phyloP scores from a whole-genome alignment of 1,140 invertebrate genomes.

The Hirudo medicinalis region DNA sequence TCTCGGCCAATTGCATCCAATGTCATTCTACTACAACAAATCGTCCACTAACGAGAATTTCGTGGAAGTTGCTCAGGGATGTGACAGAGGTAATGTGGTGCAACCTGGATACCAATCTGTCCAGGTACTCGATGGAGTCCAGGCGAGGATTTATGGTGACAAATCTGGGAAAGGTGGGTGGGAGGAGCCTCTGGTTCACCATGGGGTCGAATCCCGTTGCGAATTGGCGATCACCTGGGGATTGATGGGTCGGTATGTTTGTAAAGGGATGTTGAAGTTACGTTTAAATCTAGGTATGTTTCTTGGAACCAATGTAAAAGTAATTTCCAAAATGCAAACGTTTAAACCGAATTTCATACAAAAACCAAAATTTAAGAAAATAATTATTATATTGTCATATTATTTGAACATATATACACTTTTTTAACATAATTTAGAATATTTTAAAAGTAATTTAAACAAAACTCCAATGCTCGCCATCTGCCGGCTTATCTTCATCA shows the following conservation, averaged over 20 bases:
- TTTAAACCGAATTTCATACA: too few species aligned
- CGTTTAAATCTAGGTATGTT: too few species aligned
- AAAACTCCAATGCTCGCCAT: too few species aligned
- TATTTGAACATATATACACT: too few species aligned
- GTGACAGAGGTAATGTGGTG: conserved; percentile 10
- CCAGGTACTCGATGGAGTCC: conserved; percentile 71
- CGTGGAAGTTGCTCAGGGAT: conserved; percentile 23
- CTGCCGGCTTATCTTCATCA: conserved; percentile 41
- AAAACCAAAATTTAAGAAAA: too few species aligned
- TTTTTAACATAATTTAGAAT: too few species aligned
- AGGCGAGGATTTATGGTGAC: conserved; percentile 73
- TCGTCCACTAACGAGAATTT: background rate
- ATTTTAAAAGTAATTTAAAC: too few species aligned
- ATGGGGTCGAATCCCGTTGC: conserved; percentile 80
- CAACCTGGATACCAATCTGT: conserved; percentile 47
- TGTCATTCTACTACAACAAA: background rate
- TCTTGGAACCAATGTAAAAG: too few species aligned
- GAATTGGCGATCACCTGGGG: conserved; percentile 25
- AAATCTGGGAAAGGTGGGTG: conserved; percentile 93
- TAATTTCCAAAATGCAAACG: too few species aligned
- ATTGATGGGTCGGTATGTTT: background rate
- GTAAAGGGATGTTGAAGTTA: background rate
- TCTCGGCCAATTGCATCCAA: background rate
- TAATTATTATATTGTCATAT: too few species aligned
- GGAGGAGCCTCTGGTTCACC: conserved; percentile 81